Conservation (phyloP, 2,797 vertebrate species). For the Megaceryle alcyon region DNA sequence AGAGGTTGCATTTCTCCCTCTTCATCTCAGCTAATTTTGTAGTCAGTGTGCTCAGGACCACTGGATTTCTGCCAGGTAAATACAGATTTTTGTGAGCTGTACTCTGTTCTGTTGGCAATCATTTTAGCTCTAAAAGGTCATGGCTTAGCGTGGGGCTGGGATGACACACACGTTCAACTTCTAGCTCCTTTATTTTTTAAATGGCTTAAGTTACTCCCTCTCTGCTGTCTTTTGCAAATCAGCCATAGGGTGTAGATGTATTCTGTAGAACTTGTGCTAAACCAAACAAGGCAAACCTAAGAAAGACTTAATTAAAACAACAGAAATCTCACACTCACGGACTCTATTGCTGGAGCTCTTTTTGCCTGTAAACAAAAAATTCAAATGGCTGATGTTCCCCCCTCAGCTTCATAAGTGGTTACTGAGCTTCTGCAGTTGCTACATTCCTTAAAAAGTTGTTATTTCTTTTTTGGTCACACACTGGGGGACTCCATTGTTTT, state of each 20-base stretch:
- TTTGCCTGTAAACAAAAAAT: conserved; percentile 63
- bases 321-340: conserved; percentile 53
- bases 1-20: background rate
- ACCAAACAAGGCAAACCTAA: conserved; percentile 68
- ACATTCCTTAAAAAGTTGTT: conserved; percentile 69
- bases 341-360: conserved; percentile 45
- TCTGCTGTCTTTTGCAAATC: background rate
- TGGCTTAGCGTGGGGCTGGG: background rate
- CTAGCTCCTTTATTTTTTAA: conserved; percentile 49
- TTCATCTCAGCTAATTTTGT: conserved; percentile 13
- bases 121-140: conserved; percentile 51
- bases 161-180: conserved; percentile 28
- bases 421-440: conserved; percentile 69
- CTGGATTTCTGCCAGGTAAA: conserved; percentile 52
- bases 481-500: conserved; percentile 70
- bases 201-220: conserved; percentile 25
- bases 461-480: conserved; percentile 71
- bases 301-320: conserved; percentile 52
- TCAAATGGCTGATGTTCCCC: conserved; percentile 13
- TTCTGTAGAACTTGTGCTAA: conserved; percentile 43
- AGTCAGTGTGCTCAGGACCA: background rate
- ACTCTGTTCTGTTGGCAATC: background rate
- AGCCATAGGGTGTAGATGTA: conserved; percentile 22
- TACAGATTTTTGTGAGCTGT: background rate
- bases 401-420: conserved; percentile 64